Percentiles rank a stretch among this genome's conserved stretches.
Conservation (phyloP, 2,797 vertebrate species). For the Microhierax caerulescens region DNA sequence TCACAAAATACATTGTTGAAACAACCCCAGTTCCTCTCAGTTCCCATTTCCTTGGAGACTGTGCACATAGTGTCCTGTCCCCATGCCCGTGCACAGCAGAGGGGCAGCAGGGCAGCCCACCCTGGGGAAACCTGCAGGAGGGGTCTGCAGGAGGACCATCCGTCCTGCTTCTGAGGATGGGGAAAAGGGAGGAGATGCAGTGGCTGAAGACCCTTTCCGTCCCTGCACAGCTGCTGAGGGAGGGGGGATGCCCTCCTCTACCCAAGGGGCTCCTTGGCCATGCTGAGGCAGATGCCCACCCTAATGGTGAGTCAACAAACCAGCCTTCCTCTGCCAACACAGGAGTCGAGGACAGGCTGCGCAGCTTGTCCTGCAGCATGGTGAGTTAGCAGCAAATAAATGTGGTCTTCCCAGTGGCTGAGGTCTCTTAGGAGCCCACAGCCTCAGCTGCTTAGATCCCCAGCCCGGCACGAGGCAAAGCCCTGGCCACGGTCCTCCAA, state of each 20-base stretch:
- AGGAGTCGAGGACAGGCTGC: not conserved
- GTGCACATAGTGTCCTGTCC: not conserved
- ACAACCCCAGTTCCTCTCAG: not conserved
- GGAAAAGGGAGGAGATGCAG: not conserved
- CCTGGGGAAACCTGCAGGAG: fast-evolving
- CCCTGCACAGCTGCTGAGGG: not conserved
- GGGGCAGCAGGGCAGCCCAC: not conserved
- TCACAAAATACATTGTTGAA: constrained; percentile 20
- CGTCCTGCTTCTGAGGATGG: not conserved
- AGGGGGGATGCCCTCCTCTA: not conserved
- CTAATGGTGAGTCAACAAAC: fast-evolving
- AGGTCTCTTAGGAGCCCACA: not conserved
- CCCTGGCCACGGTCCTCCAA: fast-evolving
- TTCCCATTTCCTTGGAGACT: not conserved
- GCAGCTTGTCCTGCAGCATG: not conserved
- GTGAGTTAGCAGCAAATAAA: not conserved
- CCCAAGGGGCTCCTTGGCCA: fast-evolving
- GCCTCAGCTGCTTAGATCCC: not conserved
- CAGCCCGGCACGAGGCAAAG: not conserved
- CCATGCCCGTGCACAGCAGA: fast-evolving
- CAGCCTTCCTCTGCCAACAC: not conserved
- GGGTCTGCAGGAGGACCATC: not conserved
- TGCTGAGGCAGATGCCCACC: not conserved
- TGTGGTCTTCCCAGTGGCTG: fast-evolving
- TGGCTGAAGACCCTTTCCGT: not conserved